phyloP scores from a whole-genome alignment of 2,113 vertebrate genomes.

The Prunella fulvescens region DNA sequence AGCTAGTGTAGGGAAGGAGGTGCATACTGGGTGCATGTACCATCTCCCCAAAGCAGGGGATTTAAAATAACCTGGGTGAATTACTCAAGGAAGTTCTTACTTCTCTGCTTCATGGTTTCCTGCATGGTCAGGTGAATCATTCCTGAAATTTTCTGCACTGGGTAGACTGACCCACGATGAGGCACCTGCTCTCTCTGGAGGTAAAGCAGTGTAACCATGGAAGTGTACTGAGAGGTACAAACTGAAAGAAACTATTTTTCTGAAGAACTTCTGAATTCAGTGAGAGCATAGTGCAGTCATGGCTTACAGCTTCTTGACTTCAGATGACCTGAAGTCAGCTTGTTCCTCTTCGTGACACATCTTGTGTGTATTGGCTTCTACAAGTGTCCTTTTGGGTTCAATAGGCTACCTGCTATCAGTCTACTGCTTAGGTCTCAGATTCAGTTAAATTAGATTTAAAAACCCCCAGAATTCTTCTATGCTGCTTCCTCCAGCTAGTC shows the following conservation, averaged over 20 bases:
- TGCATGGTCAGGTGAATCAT: neutral
- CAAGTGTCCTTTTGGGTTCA: neutral
- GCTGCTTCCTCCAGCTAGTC: neutral
- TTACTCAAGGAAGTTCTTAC: neutral
- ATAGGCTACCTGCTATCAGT: neutral
- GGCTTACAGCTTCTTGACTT: neutral
- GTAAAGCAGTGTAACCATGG: neutral
- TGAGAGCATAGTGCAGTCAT: neutral
- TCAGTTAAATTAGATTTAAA: neutral
- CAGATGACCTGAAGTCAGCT: neutral
- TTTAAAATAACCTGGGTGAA: neutral
- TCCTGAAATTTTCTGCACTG: neutral
- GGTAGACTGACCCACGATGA: neutral
- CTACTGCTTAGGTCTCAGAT: neutral
- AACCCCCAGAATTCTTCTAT: neutral
- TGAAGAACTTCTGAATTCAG: neutral
- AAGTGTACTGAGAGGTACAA: neutral
- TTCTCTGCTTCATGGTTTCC: neutral
- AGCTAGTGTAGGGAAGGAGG: neutral
- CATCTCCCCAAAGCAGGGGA: neutral
- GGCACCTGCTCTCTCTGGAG: neutral
- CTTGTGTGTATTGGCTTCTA: neutral
- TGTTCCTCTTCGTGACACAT: neutral
- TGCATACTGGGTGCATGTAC: neutral
- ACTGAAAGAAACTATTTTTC: neutral